Percentiles rank a stretch among this genome's conserved stretches.
These are phyloP conservation scores for Macrochelys suwanniensis DNA, from an alignment of 2,797 vertebrate genomes.

Conservation along the genomic window DNA sequence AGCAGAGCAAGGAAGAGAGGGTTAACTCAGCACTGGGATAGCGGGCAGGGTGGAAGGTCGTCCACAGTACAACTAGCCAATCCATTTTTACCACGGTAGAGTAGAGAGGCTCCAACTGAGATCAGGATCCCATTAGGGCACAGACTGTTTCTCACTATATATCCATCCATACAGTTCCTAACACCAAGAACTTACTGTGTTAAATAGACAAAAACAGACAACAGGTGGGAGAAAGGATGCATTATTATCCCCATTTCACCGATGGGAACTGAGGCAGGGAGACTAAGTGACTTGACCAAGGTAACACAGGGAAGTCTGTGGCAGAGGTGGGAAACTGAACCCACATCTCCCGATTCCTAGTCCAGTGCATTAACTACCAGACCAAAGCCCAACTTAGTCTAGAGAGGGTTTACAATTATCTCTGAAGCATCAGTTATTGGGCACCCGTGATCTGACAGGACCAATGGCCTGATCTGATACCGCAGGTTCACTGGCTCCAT, in stretches of 20 bases:
- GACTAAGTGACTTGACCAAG: conserved; percentile 22
- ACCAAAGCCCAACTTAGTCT: conserved; percentile 5
- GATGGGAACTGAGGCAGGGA: neutral
- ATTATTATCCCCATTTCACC: neutral
- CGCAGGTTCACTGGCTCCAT: conserved; percentile 31
- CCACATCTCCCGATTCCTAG: neutral
- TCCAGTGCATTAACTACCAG: neutral
- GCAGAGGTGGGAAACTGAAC: conserved; percentile 21
- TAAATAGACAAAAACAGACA: neutral
- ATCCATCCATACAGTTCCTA: neutral
- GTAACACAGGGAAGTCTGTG: conserved; percentile 2
- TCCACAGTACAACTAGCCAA: neutral
- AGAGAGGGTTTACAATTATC: conserved; percentile 19
- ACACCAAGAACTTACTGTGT: neutral
- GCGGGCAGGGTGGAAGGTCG: neutral
- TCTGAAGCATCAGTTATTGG: conserved; percentile 25
- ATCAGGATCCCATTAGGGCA: neutral
- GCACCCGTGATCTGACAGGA: neutral
- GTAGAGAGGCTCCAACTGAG: neutral
- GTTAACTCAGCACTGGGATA: neutral
- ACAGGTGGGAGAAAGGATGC: conserved; percentile 16
- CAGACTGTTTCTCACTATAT: neutral
- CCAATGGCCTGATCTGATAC: conserved; percentile 27
- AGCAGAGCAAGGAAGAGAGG: rapidly evolving
- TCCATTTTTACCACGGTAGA: rapidly evolving